Evolutionary conservation across 2,888 invertebrate genomes (phyloP).

Genomic region (Drosophila neutralis): DNA sequence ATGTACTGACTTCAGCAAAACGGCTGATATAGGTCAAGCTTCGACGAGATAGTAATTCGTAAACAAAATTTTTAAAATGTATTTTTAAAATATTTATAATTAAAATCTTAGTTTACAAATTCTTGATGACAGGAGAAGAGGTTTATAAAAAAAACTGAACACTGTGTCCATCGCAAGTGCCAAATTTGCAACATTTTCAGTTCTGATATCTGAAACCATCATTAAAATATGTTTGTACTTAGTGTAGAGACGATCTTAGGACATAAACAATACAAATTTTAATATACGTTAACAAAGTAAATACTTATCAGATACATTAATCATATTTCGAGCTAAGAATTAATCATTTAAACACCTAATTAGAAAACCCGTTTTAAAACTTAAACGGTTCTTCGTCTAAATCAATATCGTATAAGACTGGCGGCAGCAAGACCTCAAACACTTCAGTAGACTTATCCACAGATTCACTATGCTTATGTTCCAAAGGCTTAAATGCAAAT

Average conservation of each 20-base stretch:
- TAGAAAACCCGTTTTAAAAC: background rate
- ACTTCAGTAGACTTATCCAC: background rate
- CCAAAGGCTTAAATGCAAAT: background rate
- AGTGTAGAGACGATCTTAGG: background rate
- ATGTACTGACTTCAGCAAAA: background rate
- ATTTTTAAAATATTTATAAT: background rate
- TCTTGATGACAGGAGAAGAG: background rate
- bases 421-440: slow-evolving; percentile 1
- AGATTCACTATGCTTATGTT: background rate
- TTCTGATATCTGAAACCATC: background rate
- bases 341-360: background rate
- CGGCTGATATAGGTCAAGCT: background rate
- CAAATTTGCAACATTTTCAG: background rate
- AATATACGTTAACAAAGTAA: background rate
- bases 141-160: background rate
- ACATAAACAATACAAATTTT: slow-evolving; percentile 3
- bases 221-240: background rate
- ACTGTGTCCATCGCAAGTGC: background rate
- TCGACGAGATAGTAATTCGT: background rate
- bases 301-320: background rate
- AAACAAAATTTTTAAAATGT: background rate
- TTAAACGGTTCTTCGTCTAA: slow-evolving; percentile 1
- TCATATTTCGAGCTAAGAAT: background rate
- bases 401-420: background rate
- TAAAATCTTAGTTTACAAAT: background rate